A percentile compares a stretch with the other conserved stretches of the same genome.
These are phyloP conservation scores for Melopsittacus undulatus DNA, from an alignment of 2,797 vertebrate genomes.

Conservation along the genomic window DNA sequence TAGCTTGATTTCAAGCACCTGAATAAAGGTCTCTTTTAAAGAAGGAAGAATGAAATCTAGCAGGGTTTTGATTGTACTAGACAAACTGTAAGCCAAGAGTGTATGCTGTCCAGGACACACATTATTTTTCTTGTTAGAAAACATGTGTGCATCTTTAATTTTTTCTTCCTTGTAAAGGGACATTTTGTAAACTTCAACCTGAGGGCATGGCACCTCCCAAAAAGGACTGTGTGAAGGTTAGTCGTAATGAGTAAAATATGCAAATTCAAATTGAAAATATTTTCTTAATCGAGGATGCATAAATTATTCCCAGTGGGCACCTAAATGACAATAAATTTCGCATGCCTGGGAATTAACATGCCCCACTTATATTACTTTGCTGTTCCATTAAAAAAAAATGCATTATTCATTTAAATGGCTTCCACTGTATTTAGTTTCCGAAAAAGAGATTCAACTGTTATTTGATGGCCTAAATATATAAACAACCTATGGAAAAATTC, in stretches of 20 bases:
- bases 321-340: conserved; percentile 69
- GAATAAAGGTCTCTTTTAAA: neutral
- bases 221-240: conserved; percentile 70
- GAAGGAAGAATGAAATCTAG: neutral
- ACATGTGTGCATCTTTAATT: neutral
- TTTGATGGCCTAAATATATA: neutral
- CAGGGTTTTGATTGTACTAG: neutral
- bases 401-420: conserved; percentile 64
- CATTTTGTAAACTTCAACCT: conserved; percentile 41
- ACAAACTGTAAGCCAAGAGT: neutral
- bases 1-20: neutral
- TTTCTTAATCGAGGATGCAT: conserved; percentile 72
- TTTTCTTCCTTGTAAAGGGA: conserved; percentile 26
- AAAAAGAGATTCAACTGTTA: conserved; percentile 16
- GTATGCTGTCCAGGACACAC: neutral
- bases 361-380: conserved; percentile 68
- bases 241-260: conserved; percentile 69
- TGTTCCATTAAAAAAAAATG: conserved; percentile 46
- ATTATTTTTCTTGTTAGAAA: neutral
- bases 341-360: conserved; percentile 64
- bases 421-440: conserved; percentile 12
- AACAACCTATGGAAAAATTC: neutral
- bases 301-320: conserved; percentile 69
- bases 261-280: conserved; percentile 75
- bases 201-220: conserved; percentile 39